Conservation (phyloP, 1,140 invertebrate genomes). For the Drosophila miranda region DNA sequence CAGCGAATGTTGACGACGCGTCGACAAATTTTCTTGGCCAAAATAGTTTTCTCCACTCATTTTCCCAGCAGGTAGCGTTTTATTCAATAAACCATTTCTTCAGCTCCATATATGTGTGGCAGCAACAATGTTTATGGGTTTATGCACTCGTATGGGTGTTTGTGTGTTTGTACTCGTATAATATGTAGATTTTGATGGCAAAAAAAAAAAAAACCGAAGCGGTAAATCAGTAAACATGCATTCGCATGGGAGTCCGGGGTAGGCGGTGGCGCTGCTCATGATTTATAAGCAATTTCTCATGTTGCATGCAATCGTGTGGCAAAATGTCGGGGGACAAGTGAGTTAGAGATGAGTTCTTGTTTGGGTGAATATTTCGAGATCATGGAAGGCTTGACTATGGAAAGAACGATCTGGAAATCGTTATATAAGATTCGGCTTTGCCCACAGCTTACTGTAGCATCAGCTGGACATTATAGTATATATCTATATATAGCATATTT, state of each 20-base stretch:
- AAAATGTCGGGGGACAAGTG: not conserved
- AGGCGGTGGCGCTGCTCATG: constrained; percentile 21
- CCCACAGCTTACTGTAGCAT: no score
- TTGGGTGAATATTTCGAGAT: no score
- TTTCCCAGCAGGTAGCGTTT: constrained; percentile 43
- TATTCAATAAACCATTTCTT: constrained; percentile 20
- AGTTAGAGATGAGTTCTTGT: no score
- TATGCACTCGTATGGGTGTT: constrained; percentile 2
- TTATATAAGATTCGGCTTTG: no score
- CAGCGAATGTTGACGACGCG: constrained; percentile 54
- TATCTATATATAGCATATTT: no score
- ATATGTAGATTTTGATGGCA: constrained; percentile 45
- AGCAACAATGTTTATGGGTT: constrained; percentile 24
- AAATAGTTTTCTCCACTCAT: constrained; percentile 44
- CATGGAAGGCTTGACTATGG: no score
- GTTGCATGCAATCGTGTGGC: constrained; percentile 40
- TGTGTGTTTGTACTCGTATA: constrained; percentile 32
- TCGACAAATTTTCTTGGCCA: constrained; percentile 47
- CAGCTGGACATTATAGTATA: no score
- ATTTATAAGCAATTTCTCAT: constrained; percentile 63
- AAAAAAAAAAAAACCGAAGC: constrained; percentile 27
- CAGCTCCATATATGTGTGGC: not conserved
- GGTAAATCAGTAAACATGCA: constrained; percentile 55
- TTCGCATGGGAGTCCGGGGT: constrained; percentile 25
- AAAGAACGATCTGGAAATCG: no score